Conservation (phyloP, 1,140 invertebrate species). For the Aplysia californica region DNA sequence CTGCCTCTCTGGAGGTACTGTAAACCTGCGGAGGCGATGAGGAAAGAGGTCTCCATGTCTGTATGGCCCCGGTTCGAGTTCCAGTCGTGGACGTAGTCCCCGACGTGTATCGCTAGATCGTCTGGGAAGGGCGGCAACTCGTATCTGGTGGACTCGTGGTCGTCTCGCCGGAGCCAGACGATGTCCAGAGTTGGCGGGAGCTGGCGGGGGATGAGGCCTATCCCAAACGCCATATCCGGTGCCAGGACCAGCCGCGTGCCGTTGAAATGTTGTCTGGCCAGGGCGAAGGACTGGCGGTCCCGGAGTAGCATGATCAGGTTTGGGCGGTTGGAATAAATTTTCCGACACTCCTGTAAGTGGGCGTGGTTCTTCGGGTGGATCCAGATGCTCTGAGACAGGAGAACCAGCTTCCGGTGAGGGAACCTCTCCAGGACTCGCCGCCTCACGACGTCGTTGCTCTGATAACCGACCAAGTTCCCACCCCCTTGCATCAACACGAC, state of each 20-base stretch:
- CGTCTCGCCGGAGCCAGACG: conserved; percentile 27
- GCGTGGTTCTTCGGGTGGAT: not conserved
- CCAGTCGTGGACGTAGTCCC: too few species aligned
- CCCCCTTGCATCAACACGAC: conserved; percentile 35
- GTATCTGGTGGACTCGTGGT: conserved; percentile 15
- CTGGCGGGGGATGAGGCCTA: not conserved
- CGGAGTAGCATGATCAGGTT: conserved; percentile 34
- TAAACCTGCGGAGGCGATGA: conserved; percentile 5
- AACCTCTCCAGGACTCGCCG: conserved; percentile 22
- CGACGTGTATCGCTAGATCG: too few species aligned
- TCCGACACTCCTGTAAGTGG: conserved; percentile 5
- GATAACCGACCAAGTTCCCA: conserved; percentile 37
- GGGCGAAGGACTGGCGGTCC: conserved; percentile 21
- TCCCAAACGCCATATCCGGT: conserved; percentile 31
- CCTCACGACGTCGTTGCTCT: not conserved
- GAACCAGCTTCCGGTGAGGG: conserved; percentile 7
- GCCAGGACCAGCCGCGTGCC: conserved; percentile 16
- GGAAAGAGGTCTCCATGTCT: not conserved
- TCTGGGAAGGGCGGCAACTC: not conserved
- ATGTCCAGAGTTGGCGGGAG: conserved; percentile 20
- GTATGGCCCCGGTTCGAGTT: not conserved
- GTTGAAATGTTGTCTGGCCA: conserved; percentile 17
- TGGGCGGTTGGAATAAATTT: conserved; percentile 13
- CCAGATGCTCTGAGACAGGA: conserved; percentile 35
- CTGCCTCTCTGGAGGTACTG: conserved; percentile 29